Evolutionary conservation across 2,113 vertebrate species (phyloP).

Genomic region (Periophthalmus modestus): DNA sequence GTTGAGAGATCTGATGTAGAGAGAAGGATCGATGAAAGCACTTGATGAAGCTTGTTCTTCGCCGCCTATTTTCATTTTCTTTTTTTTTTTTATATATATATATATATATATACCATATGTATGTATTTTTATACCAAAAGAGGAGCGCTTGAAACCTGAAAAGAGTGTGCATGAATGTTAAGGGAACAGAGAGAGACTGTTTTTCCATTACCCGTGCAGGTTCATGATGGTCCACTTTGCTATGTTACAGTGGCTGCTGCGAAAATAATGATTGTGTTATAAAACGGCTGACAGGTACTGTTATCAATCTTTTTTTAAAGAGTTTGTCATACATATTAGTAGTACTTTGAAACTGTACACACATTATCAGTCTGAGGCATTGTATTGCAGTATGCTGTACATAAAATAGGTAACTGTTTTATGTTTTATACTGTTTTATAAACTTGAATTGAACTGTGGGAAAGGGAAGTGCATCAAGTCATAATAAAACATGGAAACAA

Average conservation of each 20-base stretch:
- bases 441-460: constrained; percentile 21
- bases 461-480: constrained; percentile 72
- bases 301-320: constrained; percentile 66
- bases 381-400: constrained; percentile 74
- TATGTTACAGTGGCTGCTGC: constrained; percentile 25
- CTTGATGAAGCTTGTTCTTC: constrained; percentile 69
- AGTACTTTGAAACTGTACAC: constrained; percentile 72
- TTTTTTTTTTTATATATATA: constrained; percentile 50
- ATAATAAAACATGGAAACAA: constrained; percentile 65
- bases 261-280: constrained; percentile 60
- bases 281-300: constrained; percentile 78
- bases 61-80: constrained; percentile 65
- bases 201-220: constrained; percentile 13
- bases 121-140: constrained; percentile 80
- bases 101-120: constrained; percentile 69
- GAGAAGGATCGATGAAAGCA: constrained; percentile 58
- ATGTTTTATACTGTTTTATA: no score
- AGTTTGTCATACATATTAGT: constrained; percentile 73
- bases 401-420: constrained; percentile 61
- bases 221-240: constrained; percentile 24
- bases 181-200: constrained; percentile 40
- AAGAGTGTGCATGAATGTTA: constrained; percentile 62
- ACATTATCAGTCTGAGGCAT: constrained; percentile 70
- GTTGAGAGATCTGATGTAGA: constrained; percentile 27
- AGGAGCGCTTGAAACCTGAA: constrained; percentile 48